Evolutionary conservation across 2,888 invertebrate species (phyloP).

Genomic region (Latrodectus hesperus): DNA sequence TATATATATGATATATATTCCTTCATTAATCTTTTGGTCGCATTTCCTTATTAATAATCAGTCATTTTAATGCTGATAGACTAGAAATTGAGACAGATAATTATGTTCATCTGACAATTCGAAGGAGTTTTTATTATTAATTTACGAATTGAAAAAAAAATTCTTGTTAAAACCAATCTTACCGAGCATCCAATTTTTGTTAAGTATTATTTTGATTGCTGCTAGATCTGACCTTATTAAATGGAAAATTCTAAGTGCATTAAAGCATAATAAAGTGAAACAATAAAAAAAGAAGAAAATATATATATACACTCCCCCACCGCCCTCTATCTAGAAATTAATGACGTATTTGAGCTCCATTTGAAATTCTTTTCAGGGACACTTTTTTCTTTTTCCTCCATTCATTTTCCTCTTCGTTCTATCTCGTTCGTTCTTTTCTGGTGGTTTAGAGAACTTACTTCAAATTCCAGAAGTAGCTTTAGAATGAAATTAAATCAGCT

Average conservation of each 20-base stretch:
- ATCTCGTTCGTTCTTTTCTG: conserved; percentile 4
- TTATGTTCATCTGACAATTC: too few relatives aligned
- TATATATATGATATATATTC: too few relatives aligned
- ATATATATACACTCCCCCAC: background rate
- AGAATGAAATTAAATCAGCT: conserved; percentile 34
- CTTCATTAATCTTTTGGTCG: too few relatives aligned
- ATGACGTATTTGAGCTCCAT: conserved; percentile 25
- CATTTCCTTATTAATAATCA: too few relatives aligned
- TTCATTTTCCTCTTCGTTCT: background rate
- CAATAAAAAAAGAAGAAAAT: background rate
- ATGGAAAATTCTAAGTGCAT: conserved; percentile 13
- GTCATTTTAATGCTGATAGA: too few relatives aligned
- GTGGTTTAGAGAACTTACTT: conserved; percentile 5
- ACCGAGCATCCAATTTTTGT: too few relatives aligned
- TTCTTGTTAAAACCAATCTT: too few relatives aligned
- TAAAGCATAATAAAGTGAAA: background rate
- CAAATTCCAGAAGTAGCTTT: conserved; percentile 15
- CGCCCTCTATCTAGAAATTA: conserved; percentile 6
- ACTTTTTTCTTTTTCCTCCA: background rate
- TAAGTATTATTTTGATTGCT: conserved; percentile 1
- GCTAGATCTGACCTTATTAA: conserved; percentile 37
- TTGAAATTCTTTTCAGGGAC: conserved; percentile 7
- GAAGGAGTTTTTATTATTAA: too few relatives aligned
- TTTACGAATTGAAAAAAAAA: too few relatives aligned
- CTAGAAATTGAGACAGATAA: too few relatives aligned